phyloP scores from a whole-genome alignment of 2,888 invertebrate genomes.

The Oxycera nigricornis region DNA sequence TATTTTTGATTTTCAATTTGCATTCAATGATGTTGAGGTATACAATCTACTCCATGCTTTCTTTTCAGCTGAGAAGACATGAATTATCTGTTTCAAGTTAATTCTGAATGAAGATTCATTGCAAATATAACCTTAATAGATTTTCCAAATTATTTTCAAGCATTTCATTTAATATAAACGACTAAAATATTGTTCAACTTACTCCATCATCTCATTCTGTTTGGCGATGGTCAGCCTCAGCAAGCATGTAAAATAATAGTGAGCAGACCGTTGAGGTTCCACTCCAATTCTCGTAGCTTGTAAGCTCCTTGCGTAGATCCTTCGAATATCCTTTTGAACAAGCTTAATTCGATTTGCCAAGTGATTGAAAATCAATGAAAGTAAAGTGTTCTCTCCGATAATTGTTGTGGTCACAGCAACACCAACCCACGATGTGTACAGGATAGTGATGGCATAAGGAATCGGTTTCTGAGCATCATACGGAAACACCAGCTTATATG shows the following conservation, averaged over 20 bases:
- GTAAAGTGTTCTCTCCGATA: constrained; percentile 32
- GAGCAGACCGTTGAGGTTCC: not conserved
- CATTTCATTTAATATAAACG: too few species aligned
- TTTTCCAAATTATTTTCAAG: too few species aligned
- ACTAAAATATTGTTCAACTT: not conserved
- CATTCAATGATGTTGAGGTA: too few species aligned
- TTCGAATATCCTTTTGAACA: constrained; percentile 25
- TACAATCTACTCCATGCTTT: too few species aligned
- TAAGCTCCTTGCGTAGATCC: not conserved
- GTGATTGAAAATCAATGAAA: constrained; percentile 34
- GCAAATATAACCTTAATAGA: too few species aligned
- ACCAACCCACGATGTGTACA: constrained; percentile 37
- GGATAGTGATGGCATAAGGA: constrained; percentile 31
- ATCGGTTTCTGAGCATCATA: constrained; percentile 41
- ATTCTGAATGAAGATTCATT: too few species aligned
- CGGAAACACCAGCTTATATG: constrained; percentile 38
- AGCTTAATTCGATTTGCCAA: constrained; percentile 23
- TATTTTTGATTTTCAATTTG: too few species aligned
- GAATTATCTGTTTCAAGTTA: too few species aligned
- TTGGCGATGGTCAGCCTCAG: not conserved
- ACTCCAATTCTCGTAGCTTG: not conserved
- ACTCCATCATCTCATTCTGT: not conserved
- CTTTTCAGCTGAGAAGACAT: too few species aligned
- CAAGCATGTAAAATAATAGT: not conserved
- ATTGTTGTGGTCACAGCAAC: constrained; percentile 30